Evolutionary conservation across 2,797 vertebrate genomes (phyloP).

Genomic region (Pogonophryne albipinna): DNA sequence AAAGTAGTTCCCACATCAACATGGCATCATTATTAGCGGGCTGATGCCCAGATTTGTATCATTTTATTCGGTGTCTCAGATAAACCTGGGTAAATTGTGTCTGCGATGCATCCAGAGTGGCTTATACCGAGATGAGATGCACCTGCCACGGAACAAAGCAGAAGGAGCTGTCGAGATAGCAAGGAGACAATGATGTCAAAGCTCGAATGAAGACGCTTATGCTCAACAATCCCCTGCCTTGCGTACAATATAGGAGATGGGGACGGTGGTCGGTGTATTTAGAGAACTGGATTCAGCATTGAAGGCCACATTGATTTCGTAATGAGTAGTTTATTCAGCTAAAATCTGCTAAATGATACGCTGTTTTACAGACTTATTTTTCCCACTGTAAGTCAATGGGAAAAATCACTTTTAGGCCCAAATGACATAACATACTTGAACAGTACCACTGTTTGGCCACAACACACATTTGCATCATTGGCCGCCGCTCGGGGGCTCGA

Average conservation of each 20-base stretch:
- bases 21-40: slow-evolving; percentile 68
- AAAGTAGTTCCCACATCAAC: slow-evolving; percentile 63
- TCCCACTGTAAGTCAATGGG: no score
- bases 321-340: no score
- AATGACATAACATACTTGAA: no score
- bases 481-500: neutral
- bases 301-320: no score
- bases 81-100: slow-evolving; percentile 62
- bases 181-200: slow-evolving; percentile 48
- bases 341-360: no score
- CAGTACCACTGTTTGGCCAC: no score
- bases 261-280: neutral
- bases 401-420: no score
- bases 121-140: slow-evolving; percentile 57
- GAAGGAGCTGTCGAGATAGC: slow-evolving; percentile 61
- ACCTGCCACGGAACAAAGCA: slow-evolving; percentile 59
- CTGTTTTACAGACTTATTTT: no score
- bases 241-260: slow-evolving; percentile 12
- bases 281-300: no score
- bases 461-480: no score
- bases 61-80: slow-evolving; percentile 63
- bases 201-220: slow-evolving; percentile 24
- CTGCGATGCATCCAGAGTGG: slow-evolving; percentile 46
- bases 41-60: slow-evolving; percentile 74
- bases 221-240: slow-evolving; percentile 23